A percentile compares a stretch with the other conserved stretches of the same genome.
phyloP scores from a whole-genome alignment of 2,113 vertebrate genomes.

The Vombatus ursinus region DNA sequence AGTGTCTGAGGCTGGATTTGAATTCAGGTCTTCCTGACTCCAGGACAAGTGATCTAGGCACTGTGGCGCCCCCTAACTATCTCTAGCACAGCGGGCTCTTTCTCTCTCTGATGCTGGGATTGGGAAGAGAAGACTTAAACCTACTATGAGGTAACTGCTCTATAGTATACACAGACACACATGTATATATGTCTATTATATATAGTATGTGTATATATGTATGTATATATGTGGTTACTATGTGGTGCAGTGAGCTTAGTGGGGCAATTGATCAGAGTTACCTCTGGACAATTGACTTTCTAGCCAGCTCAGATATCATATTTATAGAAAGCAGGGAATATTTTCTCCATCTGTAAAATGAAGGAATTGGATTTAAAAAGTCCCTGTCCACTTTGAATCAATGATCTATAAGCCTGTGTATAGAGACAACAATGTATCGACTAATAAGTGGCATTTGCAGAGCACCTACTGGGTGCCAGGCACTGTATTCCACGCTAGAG shows the following conservation, averaged over 20 bases:
- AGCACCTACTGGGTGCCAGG: background rate
- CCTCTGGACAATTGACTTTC: background rate
- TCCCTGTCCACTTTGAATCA: background rate
- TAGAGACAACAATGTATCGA: background rate
- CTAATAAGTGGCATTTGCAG: background rate
- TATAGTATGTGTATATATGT: too few relatives aligned
- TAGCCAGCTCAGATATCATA: background rate
- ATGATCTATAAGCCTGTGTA: background rate
- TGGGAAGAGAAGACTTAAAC: background rate
- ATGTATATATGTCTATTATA: too few relatives aligned
- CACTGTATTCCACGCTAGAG: background rate
- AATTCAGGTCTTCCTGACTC: background rate
- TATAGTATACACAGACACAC: background rate
- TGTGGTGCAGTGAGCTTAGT: background rate
- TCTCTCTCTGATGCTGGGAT: background rate
- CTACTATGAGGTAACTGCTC: background rate
- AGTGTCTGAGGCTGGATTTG: background rate
- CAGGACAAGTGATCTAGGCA: background rate
- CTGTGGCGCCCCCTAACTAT: background rate
- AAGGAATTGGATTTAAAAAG: background rate
- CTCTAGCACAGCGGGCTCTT: background rate
- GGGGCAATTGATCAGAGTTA: background rate
- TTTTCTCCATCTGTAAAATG: background rate
- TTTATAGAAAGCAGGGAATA: background rate
- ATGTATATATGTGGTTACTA: background rate